These are phyloP conservation scores for Xiphorhynchus elegans DNA, from an alignment of 2,113 vertebrate genomes.

Conservation along the genomic window DNA sequence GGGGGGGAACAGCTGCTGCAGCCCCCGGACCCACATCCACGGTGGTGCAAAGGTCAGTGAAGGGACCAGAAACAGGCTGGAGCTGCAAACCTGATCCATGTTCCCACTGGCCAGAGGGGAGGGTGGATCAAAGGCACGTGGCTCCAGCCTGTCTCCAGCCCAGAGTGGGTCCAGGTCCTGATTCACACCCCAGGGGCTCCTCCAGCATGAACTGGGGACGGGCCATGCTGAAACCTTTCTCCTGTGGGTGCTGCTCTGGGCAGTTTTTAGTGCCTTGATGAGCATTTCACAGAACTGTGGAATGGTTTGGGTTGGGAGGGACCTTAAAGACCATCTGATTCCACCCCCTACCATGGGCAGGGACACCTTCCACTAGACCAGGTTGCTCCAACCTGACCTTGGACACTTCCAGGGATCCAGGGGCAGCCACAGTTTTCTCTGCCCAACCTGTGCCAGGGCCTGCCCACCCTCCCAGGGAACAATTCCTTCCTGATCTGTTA, in stretches of 20 bases:
- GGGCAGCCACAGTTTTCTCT: background rate
- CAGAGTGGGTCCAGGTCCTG: fast-evolving
- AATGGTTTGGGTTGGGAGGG: background rate
- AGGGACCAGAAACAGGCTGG: background rate
- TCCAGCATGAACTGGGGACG: background rate
- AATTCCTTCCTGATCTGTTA: background rate
- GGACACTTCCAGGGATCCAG: background rate
- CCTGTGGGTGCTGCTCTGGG: background rate
- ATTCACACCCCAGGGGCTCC: background rate
- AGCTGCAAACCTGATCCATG: background rate
- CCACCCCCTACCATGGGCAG: background rate
- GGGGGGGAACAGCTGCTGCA: background rate
- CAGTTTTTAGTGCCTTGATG: background rate
- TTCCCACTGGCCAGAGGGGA: background rate
- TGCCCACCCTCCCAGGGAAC: background rate
- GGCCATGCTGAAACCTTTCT: background rate
- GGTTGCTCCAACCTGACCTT: background rate
- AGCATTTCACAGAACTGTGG: background rate
- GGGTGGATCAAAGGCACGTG: background rate
- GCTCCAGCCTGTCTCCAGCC: background rate
- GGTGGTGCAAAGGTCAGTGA: background rate
- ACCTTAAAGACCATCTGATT: background rate
- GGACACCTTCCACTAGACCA: background rate
- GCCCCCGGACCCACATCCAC: background rate
- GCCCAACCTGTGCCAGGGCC: background rate